Evolutionary conservation across 2,888 invertebrate genomes (phyloP).

Genomic region (Limnephilus rhombicus): DNA sequence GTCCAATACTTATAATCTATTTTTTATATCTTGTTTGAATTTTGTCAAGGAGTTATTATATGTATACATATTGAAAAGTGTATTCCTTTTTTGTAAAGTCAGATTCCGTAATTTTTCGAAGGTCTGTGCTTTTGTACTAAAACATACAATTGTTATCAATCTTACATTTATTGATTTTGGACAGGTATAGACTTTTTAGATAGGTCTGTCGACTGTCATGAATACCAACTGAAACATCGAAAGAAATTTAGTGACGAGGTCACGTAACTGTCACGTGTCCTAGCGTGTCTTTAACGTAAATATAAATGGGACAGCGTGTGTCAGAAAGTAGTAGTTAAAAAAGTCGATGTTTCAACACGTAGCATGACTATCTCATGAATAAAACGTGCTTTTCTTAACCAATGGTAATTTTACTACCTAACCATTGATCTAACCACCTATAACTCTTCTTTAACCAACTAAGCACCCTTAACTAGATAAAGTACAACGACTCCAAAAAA

Average conservation of each 20-base stretch:
- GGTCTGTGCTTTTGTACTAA: too few species aligned
- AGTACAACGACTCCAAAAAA: background rate
- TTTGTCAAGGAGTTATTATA: too few species aligned
- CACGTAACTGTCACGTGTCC: background rate
- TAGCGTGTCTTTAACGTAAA: background rate
- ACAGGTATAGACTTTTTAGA: too few species aligned
- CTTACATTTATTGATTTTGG: too few species aligned
- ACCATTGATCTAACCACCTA: background rate
- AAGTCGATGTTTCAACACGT: constrained; percentile 16
- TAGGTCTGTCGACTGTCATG: too few species aligned
- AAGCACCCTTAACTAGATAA: background rate
- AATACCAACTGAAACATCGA: background rate
- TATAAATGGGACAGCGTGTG: background rate
- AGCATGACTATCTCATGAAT: constrained; percentile 23
- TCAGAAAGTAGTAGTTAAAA: background rate
- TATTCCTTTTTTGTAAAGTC: too few species aligned
- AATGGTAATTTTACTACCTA: background rate
- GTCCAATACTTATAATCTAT: too few species aligned
- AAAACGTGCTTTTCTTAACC: background rate
- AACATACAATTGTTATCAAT: too few species aligned
- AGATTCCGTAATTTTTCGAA: too few species aligned
- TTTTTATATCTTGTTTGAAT: too few species aligned
- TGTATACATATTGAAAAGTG: too few species aligned
- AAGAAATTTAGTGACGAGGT: background rate
- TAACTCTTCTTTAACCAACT: background rate